phyloP scores from a whole-genome alignment of 2,888 invertebrate species.

The Hirtodrosophila alboralis region DNA sequence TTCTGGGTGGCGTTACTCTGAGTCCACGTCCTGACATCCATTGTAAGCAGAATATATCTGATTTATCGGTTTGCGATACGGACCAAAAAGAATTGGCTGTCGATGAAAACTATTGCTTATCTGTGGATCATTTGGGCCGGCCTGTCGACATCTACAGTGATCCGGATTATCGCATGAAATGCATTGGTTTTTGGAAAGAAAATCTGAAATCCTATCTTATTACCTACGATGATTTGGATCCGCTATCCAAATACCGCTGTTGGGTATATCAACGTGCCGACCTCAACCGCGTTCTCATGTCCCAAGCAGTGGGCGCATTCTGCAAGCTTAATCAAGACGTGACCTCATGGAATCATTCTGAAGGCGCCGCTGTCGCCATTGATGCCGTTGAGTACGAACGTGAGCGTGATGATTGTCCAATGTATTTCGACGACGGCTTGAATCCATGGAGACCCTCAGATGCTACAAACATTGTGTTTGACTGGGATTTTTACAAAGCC shows the following conservation, averaged over 20 bases:
- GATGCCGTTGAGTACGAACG: constrained; percentile 96
- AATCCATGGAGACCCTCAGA: constrained; percentile 92
- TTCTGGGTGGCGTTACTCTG: constrained; percentile 96
- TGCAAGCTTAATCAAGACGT: constrained; percentile 96
- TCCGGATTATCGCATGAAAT: constrained; percentile 98
- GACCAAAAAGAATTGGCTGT: constrained; percentile 97
- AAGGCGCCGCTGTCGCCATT: constrained; percentile 96
- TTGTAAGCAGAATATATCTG: constrained; percentile 96
- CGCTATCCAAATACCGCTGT: constrained; percentile 97
- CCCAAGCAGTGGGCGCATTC: constrained; percentile 94
- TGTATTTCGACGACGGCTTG: constrained; percentile 97
- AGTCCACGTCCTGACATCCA: constrained; percentile 96
- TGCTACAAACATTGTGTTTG: constrained; percentile 89
- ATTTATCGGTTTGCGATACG: constrained; percentile 97
- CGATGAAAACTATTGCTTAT: constrained; percentile 97
- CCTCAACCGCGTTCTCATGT: constrained; percentile 93
- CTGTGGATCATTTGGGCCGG: constrained; percentile 97
- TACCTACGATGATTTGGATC: constrained; percentile 97
- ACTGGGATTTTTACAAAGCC: constrained; percentile 85
- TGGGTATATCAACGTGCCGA: constrained; percentile 99
- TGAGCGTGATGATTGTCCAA: constrained; percentile 97
- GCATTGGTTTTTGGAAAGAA: constrained; percentile 99
- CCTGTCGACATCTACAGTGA: constrained; percentile 98
- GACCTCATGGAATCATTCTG: constrained; percentile 93
- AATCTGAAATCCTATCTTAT: constrained; percentile 98